Percentiles rank a stretch among this genome's conserved stretches.
These are phyloP conservation scores for Leiothrix lutea DNA, from an alignment of 2,113 vertebrate species.

Conservation along the genomic window DNA sequence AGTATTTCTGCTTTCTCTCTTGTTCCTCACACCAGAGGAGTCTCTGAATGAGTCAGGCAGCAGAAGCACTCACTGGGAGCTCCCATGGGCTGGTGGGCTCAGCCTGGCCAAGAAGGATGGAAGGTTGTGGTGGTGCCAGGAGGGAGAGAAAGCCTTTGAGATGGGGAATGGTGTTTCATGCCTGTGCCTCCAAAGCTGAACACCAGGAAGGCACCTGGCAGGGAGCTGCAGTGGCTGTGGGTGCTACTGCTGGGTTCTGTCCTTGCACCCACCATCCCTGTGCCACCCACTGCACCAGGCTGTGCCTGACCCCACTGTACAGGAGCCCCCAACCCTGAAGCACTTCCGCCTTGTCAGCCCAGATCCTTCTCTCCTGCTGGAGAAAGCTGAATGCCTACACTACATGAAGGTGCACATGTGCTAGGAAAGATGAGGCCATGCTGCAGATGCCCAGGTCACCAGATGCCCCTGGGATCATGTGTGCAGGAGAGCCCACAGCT, in stretches of 20 bases:
- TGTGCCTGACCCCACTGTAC: neutral
- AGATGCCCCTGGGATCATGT: accelerated
- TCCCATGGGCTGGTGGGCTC: neutral
- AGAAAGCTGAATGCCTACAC: neutral
- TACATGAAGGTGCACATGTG: accelerated
- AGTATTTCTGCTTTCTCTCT: neutral
- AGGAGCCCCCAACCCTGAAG: neutral
- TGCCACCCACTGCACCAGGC: neutral
- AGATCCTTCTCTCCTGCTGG: neutral
- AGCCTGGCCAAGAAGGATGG: neutral
- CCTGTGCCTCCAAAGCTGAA: neutral
- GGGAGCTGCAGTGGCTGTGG: neutral
- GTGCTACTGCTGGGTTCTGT: neutral
- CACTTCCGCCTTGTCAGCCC: neutral
- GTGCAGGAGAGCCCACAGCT: neutral
- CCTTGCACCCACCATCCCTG: neutral
- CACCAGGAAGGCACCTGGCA: neutral
- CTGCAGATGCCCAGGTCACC: neutral
- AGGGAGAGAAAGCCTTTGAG: neutral
- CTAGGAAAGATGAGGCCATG: neutral
- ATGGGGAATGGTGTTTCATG: accelerated
- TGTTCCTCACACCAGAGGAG: accelerated
- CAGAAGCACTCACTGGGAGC: neutral
- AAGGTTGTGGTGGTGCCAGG: neutral
- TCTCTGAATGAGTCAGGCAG: neutral